Evolutionary conservation across 2,113 vertebrate species (phyloP), one percentile per base, ranked within the genome.

Genomic region (Psittacula cyanocephala): DNA sequence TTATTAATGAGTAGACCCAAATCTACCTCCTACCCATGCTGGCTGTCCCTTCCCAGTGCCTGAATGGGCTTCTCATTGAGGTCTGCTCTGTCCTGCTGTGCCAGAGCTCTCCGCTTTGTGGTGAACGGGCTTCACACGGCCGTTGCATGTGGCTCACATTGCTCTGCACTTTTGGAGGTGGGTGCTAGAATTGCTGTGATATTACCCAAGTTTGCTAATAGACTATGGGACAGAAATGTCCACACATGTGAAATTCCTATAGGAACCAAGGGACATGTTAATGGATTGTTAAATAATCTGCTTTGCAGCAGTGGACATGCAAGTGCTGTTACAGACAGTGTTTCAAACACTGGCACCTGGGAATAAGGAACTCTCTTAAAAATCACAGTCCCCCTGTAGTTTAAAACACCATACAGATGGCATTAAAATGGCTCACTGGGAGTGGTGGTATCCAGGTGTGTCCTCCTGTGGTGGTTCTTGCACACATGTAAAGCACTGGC

Each of bases 71-170:
- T 15, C 76, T 71, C 2, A 0, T 5, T 47, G 43, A 31, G 13
- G 9, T 84, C 65, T 85, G 43, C 35, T 64, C 57, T 25, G 41
- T 71, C 35, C 64, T 31, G 7, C 65, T 71, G 31, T 1, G 1
- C 41, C 50, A 85, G 47, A 31, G 23, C 24, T 37, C 55, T 78
- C 35, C 2, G 5, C 52, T 70, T 69, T 27, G 16, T 24, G 13
- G 9, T 14, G 60, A 74, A 9, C n/a, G 17, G 46, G 7, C 28
- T 88, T 50, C 47, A 9, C 3, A 7, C 35, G 50, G 47, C 43
- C 0, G 0, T 15, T 18, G 68, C 19, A n/a, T 7, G 62, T 1
- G 2, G 35, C 43, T 76, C 37, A 13, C 3, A 1, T 28, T n/a
- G 44, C 23, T n/a, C 35, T 81, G 46, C 27, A 3, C 9, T 81